Conservation (phyloP, 1,140 invertebrate genomes). For the Drosophila tsacasi region DNA sequence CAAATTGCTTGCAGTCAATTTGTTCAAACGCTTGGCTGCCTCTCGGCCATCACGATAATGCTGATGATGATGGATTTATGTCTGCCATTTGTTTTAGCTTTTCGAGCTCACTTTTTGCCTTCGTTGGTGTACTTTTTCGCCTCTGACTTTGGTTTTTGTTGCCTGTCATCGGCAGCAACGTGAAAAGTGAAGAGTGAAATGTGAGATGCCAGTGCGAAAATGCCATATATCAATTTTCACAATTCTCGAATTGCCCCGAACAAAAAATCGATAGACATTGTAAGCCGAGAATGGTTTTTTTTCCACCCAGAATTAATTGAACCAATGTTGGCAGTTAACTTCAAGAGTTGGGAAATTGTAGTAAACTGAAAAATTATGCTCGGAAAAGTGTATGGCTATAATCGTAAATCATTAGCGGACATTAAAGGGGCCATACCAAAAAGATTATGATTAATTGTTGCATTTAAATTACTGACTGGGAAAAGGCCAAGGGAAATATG, state of each 20-base stretch:
- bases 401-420: neutral
- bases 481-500: neutral
- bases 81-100: constrained; percentile 58
- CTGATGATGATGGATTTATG: constrained; percentile 71
- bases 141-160: constrained; percentile 20
- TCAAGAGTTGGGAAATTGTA: constrained; percentile 15
- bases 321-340: constrained; percentile 1
- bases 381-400: neutral
- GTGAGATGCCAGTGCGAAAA: constrained; percentile 40
- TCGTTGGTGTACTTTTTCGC: neutral
- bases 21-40: constrained; percentile 41
- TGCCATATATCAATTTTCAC: constrained; percentile 61
- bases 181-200: constrained; percentile 55
- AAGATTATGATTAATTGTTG: constrained; percentile 1
- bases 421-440: neutral
- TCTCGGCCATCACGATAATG: constrained; percentile 31
- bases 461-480: neutral
- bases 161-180: constrained; percentile 53
- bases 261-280: constrained; percentile 35
- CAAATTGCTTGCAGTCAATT: constrained; percentile 66
- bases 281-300: constrained; percentile 26
- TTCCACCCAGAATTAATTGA: constrained; percentile 39
- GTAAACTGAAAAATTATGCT: constrained; percentile 5
- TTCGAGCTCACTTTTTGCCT: neutral
- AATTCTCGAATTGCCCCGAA: constrained; percentile 48